Evolutionary conservation across 2,797 vertebrate genomes (phyloP).

Genomic region (Sardinella longiceps): DNA sequence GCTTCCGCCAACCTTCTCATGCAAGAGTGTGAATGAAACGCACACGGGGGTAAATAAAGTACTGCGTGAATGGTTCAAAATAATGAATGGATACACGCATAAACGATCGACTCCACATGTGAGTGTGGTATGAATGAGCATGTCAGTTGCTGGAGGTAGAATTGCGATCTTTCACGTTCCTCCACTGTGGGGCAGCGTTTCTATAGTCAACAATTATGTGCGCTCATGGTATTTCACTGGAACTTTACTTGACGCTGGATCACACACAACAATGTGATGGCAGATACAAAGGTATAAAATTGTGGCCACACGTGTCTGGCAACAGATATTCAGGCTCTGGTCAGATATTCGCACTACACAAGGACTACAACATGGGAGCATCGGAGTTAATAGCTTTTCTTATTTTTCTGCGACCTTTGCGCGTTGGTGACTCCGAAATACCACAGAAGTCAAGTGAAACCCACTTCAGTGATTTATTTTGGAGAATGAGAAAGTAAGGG

Average conservation of each 20-base stretch:
- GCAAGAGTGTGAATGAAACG: not conserved
- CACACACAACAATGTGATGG: slow-evolving; percentile 74
- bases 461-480: slow-evolving; percentile 51
- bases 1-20: not conserved
- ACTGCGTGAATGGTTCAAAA: slow-evolving; percentile 29
- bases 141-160: not conserved
- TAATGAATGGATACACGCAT: slow-evolving; percentile 63
- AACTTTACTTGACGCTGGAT: slow-evolving; percentile 67
- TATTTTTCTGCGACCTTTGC: slow-evolving; percentile 41
- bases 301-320: slow-evolving; percentile 53
- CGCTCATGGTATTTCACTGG: slow-evolving; percentile 48
- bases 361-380: slow-evolving; percentile 45
- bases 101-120: slow-evolving; percentile 35
- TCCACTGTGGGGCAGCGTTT: slow-evolving; percentile 66
- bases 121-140: slow-evolving; percentile 59
- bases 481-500: slow-evolving; percentile 63
- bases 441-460: slow-evolving; percentile 31
- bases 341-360: not conserved
- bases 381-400: slow-evolving; percentile 23
- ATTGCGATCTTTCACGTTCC: slow-evolving; percentile 37
- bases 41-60: not conserved
- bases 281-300: slow-evolving; percentile 67
- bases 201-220: slow-evolving; percentile 31
- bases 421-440: slow-evolving; percentile 32
- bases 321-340: not conserved